Evolutionary conservation across 1,140 invertebrate species (phyloP).

Genomic region (Danaus melanippus): DNA sequence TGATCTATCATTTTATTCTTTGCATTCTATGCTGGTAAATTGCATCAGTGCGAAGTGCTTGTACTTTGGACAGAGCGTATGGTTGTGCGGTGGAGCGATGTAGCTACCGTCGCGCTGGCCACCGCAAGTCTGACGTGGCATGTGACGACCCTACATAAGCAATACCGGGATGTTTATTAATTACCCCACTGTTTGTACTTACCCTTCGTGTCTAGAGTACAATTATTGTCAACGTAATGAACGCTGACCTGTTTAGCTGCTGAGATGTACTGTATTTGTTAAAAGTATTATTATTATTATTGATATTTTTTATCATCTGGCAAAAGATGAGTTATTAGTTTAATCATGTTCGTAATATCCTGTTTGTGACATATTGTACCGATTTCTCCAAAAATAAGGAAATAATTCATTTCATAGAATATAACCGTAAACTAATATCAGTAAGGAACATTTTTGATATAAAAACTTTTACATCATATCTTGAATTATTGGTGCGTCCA

Average conservation of each 20-base stretch:
- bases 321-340: no score
- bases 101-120: slow-evolving; percentile 41
- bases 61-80: slow-evolving; percentile 13
- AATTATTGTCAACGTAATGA: no score
- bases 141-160: slow-evolving; percentile 41
- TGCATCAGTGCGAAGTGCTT: slow-evolving; percentile 1
- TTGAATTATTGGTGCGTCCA: slow-evolving; percentile 45
- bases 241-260: background rate
- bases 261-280: background rate
- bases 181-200: slow-evolving; percentile 21
- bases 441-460: slow-evolving; percentile 32
- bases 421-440: slow-evolving; percentile 45
- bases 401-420: slow-evolving; percentile 37
- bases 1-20: no score
- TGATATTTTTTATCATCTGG: background rate
- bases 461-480: slow-evolving; percentile 50
- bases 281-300: no score
- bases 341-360: no score
- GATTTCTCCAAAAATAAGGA: slow-evolving; percentile 36
- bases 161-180: slow-evolving; percentile 36
- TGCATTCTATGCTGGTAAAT: no score
- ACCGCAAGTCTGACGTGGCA: slow-evolving; percentile 58
- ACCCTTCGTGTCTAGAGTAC: no score
- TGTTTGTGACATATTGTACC: slow-evolving; percentile 16
- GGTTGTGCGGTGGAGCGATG: slow-evolving; percentile 36